Conservation (phyloP, 92 coral and sea anemone species). For the Palythoa grandiflora region DNA sequence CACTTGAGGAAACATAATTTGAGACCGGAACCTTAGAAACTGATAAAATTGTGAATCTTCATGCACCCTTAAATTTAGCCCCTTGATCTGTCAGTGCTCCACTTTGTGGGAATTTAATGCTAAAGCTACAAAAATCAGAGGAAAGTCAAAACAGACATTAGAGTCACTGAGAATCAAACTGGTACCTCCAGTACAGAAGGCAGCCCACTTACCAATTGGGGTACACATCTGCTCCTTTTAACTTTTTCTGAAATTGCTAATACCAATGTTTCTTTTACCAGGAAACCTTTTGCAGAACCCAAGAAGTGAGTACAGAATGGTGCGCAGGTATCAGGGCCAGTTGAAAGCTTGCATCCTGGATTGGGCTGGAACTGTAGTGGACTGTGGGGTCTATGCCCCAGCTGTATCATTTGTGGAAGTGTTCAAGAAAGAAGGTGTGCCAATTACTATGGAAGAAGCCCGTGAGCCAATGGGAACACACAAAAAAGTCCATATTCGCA, state of each 20-base stretch:
- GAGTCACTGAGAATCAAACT: too few species aligned
- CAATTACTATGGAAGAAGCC: conserved; percentile 96
- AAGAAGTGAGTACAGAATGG: conserved; percentile 91
- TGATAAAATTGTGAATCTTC: too few species aligned
- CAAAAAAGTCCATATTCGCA: conserved; percentile 93
- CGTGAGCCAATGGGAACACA: conserved; percentile 98
- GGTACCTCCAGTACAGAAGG: too few species aligned
- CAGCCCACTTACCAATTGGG: too few species aligned
- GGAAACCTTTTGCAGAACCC: conserved; percentile 85
- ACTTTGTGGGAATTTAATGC: too few species aligned
- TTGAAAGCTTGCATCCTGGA: conserved; percentile 85
- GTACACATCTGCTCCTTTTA: background rate
- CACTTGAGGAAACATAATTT: too few species aligned
- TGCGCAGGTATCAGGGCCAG: conserved; percentile 91
- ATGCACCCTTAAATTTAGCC: too few species aligned
- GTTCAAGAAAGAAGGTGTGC: conserved; percentile 91
- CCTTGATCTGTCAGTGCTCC: too few species aligned
- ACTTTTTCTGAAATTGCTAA: background rate
- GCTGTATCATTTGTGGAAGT: conserved; percentile 87
- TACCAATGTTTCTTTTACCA: background rate
- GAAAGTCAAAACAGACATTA: too few species aligned
- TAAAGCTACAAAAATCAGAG: too few species aligned
- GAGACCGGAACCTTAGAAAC: too few species aligned
- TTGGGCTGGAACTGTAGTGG: conserved; percentile 97
- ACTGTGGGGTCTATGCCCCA: conserved; percentile 96